A percentile compares a stretch with the other conserved stretches of the same genome.
Conservation (phyloP, 2,888 invertebrate genomes). For the Lysandra coridon region DNA sequence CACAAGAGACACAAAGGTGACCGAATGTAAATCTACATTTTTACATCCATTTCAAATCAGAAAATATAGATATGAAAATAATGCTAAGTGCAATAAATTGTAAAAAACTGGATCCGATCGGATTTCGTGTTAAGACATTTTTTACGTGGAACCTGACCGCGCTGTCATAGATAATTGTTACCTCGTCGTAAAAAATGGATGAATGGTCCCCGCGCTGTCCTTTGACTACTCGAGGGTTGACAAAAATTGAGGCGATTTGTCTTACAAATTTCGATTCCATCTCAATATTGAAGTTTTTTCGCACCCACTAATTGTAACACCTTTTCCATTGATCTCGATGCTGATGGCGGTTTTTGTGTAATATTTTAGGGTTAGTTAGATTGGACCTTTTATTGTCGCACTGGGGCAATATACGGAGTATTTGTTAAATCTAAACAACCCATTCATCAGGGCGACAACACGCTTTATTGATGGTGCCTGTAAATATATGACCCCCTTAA, state of each 20-base stretch:
- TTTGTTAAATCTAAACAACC: constrained; percentile 57
- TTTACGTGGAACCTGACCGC: constrained; percentile 68
- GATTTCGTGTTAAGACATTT: constrained; percentile 31
- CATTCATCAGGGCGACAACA: constrained; percentile 71
- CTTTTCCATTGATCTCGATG: constrained; percentile 43
- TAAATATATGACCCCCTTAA: constrained; percentile 49
- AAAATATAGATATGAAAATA: constrained; percentile 75
- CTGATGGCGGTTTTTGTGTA: constrained; percentile 37
- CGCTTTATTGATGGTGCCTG: constrained; percentile 51
- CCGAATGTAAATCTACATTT: constrained; percentile 69
- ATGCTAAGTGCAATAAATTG: constrained; percentile 69
- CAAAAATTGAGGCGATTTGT: constrained; percentile 72
- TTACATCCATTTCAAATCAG: constrained; percentile 61
- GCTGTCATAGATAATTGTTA: constrained; percentile 72
- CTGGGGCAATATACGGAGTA: constrained; percentile 58
- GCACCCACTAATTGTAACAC: constrained; percentile 62
- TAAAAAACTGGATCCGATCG: constrained; percentile 47
- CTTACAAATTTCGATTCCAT: constrained; percentile 70
- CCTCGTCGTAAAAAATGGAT: constrained; percentile 65
- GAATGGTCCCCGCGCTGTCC: constrained; percentile 59
- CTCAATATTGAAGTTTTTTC: constrained; percentile 68
- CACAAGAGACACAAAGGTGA: constrained; percentile 64
- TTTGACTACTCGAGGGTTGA: constrained; percentile 69
- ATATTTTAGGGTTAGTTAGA: constrained; percentile 35
- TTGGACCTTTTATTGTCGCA: constrained; percentile 61